Base-by-base conservation (phyloP, 1,140 invertebrate species). In the Ylistrum balloti region DNA sequence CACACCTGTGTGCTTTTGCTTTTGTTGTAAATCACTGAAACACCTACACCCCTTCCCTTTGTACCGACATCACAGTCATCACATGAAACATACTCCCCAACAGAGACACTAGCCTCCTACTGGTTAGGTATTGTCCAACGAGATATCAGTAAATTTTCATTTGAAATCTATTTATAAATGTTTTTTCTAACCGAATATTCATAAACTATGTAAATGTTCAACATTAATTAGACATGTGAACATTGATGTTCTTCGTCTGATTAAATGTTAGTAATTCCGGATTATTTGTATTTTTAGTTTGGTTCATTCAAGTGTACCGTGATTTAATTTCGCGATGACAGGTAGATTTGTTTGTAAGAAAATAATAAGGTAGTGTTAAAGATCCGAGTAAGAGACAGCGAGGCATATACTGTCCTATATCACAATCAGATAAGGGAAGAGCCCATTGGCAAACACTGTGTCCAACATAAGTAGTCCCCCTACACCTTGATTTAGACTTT, bases 271-370 rank as follows among this genome's bases (percentile, higher is more conserved):
- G 56, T 74, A 28, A 28, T 74, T 17, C 22, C 15, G 22, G n/a
- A n/a, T 74, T 74, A 5, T 74, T 74, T 74, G 1, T 45, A 74
- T 74, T 74, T 22, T 74, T 74, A 74, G 56, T 74, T 74, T n/a
- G 56, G 17, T 74, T n/a, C 56, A 74, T 11, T 74, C 56, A 74
- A n/a, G 56, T 74, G n/a, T 74, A n/a, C 56, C n/a, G n/a, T 74
- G 56, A 74, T 74, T 74, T 74, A 74, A 74, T 74, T 74, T 74
- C 28, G 56, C 22, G 56, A 74, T 74, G 56, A 74, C 22, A 74
- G 56, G 56, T 74, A 74, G 56, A 74, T 74, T 74, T n/a, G 56
- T 74, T 74, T 74, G 56, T 74, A n/a, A n/a, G 56, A 74, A 74
- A 74, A 74, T 74, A 74, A 74, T 74, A 74, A 74, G n/a, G 5